These are phyloP conservation scores for Rhegmatorhina hoffmannsi DNA, from an alignment of 2,113 vertebrate species.

Conservation along the genomic window DNA sequence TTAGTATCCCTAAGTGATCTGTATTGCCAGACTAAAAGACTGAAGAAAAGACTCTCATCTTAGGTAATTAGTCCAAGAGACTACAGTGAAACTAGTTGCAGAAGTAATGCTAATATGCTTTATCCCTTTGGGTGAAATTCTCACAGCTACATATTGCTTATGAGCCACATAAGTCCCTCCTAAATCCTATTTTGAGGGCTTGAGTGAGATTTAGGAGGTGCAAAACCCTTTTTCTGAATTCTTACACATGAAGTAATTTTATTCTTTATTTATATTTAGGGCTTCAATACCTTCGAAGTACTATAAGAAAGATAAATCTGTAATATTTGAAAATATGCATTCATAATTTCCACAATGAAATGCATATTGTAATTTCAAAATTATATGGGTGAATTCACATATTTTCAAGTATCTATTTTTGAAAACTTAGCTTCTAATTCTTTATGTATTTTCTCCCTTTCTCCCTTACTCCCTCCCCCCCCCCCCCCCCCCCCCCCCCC, in stretches of 20 bases:
- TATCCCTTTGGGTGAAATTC: conserved; percentile 5
- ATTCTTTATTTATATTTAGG: background rate
- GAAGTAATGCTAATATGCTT: background rate
- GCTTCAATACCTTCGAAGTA: background rate
- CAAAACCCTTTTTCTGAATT: background rate
- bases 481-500: too few relatives aligned
- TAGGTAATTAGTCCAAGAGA: background rate
- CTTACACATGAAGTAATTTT: background rate
- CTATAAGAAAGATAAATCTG: background rate
- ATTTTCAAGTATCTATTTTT: background rate
- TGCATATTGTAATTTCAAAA: background rate
- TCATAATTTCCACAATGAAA: background rate
- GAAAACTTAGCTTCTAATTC: background rate
- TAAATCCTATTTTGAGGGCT: conserved; percentile 16
- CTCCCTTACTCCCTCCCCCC: too few relatives aligned
- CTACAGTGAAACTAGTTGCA: background rate
- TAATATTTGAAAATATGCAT: background rate
- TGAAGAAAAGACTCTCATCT: background rate
- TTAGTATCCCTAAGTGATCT: background rate
- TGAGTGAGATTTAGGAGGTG: background rate
- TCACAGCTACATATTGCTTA: background rate
- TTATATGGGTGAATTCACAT: background rate
- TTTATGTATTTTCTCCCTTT: background rate
- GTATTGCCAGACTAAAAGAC: background rate
- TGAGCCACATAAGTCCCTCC: background rate